phyloP scores from a whole-genome alignment of 2,888 invertebrate species.

The Folsomia manolachei region DNA sequence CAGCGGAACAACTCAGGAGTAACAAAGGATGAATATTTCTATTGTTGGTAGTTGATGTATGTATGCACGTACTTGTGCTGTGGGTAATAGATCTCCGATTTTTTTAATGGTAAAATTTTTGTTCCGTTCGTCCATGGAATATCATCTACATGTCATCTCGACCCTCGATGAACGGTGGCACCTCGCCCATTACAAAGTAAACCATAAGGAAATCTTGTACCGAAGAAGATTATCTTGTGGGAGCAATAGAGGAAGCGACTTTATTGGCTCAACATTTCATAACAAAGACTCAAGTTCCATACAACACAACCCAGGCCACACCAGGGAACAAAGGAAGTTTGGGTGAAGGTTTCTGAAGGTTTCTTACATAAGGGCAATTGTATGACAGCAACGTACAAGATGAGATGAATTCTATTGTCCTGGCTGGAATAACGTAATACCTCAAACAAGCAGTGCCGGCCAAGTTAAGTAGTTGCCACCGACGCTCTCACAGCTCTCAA shows the following conservation, averaged over 20 bases:
- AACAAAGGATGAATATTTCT: not conserved
- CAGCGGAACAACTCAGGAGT: not conserved
- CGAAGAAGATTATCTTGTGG: not conserved
- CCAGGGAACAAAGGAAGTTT: not conserved
- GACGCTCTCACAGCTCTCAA: conserved; percentile 18
- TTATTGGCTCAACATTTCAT: not conserved
- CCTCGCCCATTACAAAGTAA: not conserved
- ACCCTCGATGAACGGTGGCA: not conserved
- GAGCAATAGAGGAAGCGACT: not conserved
- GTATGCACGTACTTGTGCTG: too few species aligned
- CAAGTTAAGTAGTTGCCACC: conserved; percentile 6
- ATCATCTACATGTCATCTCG: not conserved
- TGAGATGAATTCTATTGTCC: too few species aligned
- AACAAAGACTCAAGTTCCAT: not conserved
- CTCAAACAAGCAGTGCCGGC: conserved; percentile 3
- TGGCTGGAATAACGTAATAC: not conserved
- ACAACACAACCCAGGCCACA: not conserved
- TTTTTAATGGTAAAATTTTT: too few species aligned
- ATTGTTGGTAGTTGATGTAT: not conserved
- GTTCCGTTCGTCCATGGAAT: too few species aligned
- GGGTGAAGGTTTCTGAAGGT: too few species aligned
- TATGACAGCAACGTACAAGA: too few species aligned
- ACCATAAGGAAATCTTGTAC: not conserved
- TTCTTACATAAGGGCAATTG: not conserved
- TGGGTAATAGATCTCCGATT: conserved; percentile 15